Base-by-base conservation (phyloP, 2,113 vertebrate species). In the Elephantulus edwardii region DNA sequence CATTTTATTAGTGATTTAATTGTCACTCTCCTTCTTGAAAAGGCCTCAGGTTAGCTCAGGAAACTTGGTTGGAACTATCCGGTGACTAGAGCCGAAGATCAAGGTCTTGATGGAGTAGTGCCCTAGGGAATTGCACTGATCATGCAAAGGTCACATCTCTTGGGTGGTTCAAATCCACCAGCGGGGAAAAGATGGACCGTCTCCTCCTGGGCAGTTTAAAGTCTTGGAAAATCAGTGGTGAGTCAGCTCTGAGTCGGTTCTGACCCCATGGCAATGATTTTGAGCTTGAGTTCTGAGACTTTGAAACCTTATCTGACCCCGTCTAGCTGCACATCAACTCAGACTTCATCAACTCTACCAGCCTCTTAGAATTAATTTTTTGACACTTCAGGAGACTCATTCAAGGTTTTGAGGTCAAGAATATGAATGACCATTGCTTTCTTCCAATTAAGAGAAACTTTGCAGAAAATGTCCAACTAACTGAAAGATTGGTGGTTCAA, bases 381-480 rank as follows among this genome's bases (percentile, higher is more conserved):
- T 54, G 81, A 66, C 9, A 83, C 1, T 28, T 38, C 22, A 75
- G 85, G 20, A 16, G 84, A 40, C n/a, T 71, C 38, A 44, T 26
- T 77, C 58, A 12, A n/a, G 44, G 38, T 85, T 93, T 44, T 70
- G 81, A 64, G 76, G 16, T 86, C 81, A 95, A 62, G 80, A 42
- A 79, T 38, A 76, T 2, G 91, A 16, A 54, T 80, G 68, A 3
- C 71, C 93, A 33, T 76, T 82, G 30, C 8, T 54, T 35, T 93
- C 16, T 94, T 93, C 94, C 91, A 96, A 88, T 46, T 90, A 83
- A 95, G 42, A 19, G 96, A 52, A 58, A 17, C 52, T 93, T 92
- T 88, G 78, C 52, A 74, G 46, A 88, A 62, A 85, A 30, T 66
- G n/a, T 66, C n/a, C 62, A n/a, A n/a, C n/a, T n/a, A n/a, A n/a